Evolutionary conservation across 2,797 vertebrate species (phyloP), one percentile per base, ranked within the genome.

Genomic region (Botia almorhae): DNA sequence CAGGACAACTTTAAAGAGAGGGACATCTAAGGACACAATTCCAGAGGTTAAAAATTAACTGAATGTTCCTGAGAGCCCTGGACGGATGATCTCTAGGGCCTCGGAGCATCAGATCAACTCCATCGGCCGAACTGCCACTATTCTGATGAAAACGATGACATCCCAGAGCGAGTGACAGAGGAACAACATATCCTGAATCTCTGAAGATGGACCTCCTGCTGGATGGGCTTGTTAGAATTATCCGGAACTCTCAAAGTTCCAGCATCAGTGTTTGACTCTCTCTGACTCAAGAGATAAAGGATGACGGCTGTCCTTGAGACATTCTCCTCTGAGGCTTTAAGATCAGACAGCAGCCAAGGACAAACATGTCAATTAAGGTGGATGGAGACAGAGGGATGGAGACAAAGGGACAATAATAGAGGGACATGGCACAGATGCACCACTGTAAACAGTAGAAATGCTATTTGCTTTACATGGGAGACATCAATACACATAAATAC

Each of bases 321-420:
- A 11, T 23, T 26, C 36, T 19, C 77, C 71, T 83, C 39, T 64
- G 36, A 50, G 68, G 64, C 14, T 68, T 26, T 74, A 65, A 64
- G 67, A 78, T 72, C 77, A 51, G 63, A 61, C 46, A n/a, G 10
- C 50, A 29, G 65, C 48, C 64, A 64, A 80, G 50, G 58, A 68
- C 50, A 80, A 71, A 26, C 50, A 13, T 69, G 69, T 82, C 81
- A 76, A 81, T 84, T 81, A 81, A 21, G 69, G 60, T 56, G 46
- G 74, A 79, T 21, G 7, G 5, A 69, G 26, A 13, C 50, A 69
- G 48, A 43, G 69, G 67, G 79, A 78, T 19, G 8, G 8, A 65
- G 26, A 71, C 39, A 43, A 17, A 1, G 51, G 51, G 61, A 65
- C n/a, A 33, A 33, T 33, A 3, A 33, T 33, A 33, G 39, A 4